Conservation (phyloP, 2,797 vertebrate genomes). For the Mus minutoides region DNA sequence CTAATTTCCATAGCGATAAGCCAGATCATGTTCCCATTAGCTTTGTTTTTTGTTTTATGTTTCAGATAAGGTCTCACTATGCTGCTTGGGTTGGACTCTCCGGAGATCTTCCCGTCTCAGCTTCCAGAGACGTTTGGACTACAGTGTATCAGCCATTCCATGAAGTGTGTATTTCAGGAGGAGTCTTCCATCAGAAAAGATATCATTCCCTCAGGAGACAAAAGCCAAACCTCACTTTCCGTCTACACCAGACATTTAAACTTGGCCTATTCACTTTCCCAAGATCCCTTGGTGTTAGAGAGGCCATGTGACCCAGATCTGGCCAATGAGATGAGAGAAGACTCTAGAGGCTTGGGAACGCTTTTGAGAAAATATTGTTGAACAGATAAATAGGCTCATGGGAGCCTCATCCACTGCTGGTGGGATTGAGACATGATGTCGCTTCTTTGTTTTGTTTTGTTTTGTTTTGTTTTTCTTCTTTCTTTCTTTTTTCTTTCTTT, state of each 20-base stretch:
- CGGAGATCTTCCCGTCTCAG: not conserved
- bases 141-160: not conserved
- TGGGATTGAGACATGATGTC: not conserved
- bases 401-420: not conserved
- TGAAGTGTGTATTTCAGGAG: not conserved
- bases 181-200: not conserved
- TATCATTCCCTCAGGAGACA: not conserved
- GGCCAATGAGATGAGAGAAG: not conserved
- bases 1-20: not conserved
- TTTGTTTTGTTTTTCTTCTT: too few relatives aligned
- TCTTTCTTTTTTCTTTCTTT: too few relatives aligned
- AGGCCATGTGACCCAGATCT: not conserved
- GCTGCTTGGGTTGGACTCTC: not conserved
- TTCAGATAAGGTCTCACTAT: not conserved
- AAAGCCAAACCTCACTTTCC: not conserved
- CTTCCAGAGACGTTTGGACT: not conserved
- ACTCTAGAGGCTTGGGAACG: not conserved
- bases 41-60: not conserved
- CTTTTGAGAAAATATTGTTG: slow-evolving; percentile 29
- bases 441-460: not conserved
- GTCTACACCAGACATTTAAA: not conserved
- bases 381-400: not conserved
- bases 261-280: not conserved
- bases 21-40: not conserved
- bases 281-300: not conserved